These are phyloP conservation scores for Bubalus kerabau DNA, from an alignment of 2,113 vertebrate genomes.

Conservation along the genomic window DNA sequence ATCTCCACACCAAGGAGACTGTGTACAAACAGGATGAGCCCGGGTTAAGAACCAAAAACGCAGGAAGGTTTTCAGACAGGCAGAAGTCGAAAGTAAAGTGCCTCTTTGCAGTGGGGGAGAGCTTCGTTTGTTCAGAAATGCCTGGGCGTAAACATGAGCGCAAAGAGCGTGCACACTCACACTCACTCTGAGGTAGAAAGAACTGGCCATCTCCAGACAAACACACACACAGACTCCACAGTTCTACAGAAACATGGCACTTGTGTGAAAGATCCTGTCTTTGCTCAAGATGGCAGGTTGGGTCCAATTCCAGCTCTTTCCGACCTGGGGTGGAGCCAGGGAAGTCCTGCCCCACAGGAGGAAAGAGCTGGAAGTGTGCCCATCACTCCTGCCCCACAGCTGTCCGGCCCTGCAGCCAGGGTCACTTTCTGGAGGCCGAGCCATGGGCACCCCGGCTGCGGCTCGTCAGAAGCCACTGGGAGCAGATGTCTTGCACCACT, in stretches of 20 bases:
- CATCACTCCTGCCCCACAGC: not conserved
- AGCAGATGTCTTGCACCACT: slow-evolving; percentile 91
- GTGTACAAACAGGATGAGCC: slow-evolving; percentile 51
- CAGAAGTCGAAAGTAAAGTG: slow-evolving; percentile 49
- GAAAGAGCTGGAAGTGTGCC: not conserved
- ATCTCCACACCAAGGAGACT: not conserved
- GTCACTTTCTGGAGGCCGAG: slow-evolving; percentile 74
- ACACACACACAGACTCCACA: slow-evolving; percentile 34
- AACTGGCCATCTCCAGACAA: slow-evolving; percentile 65
- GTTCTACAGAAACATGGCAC: slow-evolving; percentile 77
- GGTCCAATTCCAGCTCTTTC: slow-evolving; percentile 56
- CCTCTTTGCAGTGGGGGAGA: slow-evolving; percentile 45
- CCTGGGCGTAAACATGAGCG: slow-evolving; percentile 46
- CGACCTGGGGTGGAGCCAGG: slow-evolving; percentile 21
- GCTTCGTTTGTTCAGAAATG: slow-evolving; percentile 50
- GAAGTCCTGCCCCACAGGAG: slow-evolving; percentile 38
- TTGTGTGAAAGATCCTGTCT: slow-evolving; percentile 68
- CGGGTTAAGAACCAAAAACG: slow-evolving; percentile 61
- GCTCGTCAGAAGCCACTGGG: slow-evolving; percentile 91
- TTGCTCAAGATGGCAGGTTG: not conserved
- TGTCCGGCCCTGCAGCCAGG: not conserved
- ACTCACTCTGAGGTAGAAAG: slow-evolving; percentile 80
- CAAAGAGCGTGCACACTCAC: slow-evolving; percentile 2
- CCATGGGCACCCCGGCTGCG: slow-evolving; percentile 68
- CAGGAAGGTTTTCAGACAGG: slow-evolving; percentile 31